Conservation (phyloP, 2,888 invertebrate genomes). For the Operophtera brumata region DNA sequence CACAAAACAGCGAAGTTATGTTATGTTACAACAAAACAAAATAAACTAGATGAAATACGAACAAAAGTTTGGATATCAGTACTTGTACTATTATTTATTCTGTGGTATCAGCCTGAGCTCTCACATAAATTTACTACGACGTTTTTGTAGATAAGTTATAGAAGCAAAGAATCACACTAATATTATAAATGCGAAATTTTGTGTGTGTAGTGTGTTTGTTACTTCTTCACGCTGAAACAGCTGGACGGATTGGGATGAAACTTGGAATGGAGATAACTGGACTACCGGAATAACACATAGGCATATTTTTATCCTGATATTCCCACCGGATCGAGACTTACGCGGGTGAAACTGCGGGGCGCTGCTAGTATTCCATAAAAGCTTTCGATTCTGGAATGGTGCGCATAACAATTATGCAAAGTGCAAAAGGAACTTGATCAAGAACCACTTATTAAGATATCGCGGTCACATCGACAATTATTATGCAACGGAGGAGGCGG, state of each 20-base stretch:
- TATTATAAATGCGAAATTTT: background rate
- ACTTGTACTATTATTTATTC: too few relatives aligned
- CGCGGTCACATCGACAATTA: conserved; percentile 72
- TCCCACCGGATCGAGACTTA: too few relatives aligned
- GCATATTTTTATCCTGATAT: too few relatives aligned
- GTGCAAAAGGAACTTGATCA: conserved; percentile 64
- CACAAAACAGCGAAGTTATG: conserved; percentile 17
- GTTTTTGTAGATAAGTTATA: conserved; percentile 9
- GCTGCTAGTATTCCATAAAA: too few relatives aligned
- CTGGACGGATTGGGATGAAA: too few relatives aligned
- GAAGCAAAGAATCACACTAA: background rate
- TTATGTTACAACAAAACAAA: conserved; percentile 13
- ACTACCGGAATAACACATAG: too few relatives aligned
- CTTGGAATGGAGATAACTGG: too few relatives aligned
- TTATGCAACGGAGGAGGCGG: conserved; percentile 56
- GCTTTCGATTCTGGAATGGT: background rate
- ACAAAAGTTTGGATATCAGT: conserved; percentile 25
- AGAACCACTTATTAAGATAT: conserved; percentile 77
- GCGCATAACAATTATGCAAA: conserved; percentile 71
- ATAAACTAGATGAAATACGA: conserved; percentile 27
- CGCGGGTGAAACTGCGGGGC: too few relatives aligned
- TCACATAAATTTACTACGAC: conserved; percentile 14
- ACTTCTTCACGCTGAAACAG: too few relatives aligned
- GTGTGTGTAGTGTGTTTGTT: too few relatives aligned
- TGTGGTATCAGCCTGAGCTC: conserved; percentile 22